phyloP scores from a whole-genome alignment of 2,888 invertebrate species.

The Pasiphila rectangulata region DNA sequence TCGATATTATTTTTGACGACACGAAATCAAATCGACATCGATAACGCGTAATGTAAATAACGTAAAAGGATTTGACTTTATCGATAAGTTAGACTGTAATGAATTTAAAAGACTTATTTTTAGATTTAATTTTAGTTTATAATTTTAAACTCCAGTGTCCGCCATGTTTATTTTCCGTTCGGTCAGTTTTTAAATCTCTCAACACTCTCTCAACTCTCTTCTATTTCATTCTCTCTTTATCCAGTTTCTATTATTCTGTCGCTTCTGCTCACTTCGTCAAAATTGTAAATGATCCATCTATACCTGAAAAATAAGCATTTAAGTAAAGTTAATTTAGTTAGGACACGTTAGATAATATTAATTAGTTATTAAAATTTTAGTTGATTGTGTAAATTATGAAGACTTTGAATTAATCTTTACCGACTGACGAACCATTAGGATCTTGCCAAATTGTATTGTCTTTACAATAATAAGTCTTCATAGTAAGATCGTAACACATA shows the following conservation, averaged over 20 bases:
- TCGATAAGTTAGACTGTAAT: slow-evolving; percentile 48
- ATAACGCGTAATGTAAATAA: slow-evolving; percentile 43
- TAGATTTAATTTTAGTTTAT: slow-evolving; percentile 45
- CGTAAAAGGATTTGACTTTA: slow-evolving; percentile 60
- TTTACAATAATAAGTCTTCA: slow-evolving; percentile 35
- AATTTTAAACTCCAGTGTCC: slow-evolving; percentile 43
- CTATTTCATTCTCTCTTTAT: slow-evolving; percentile 9
- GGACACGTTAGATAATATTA: slow-evolving; percentile 21
- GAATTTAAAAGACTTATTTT: slow-evolving; percentile 70
- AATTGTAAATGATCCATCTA: slow-evolving; percentile 23
- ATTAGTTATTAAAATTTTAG: slow-evolving; percentile 35
- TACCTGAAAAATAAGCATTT: slow-evolving; percentile 33
- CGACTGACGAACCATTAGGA: slow-evolving; percentile 60
- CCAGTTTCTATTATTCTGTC: slow-evolving; percentile 1
- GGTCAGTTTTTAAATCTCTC: not conserved
- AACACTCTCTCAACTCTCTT: not conserved
- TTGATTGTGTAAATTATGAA: slow-evolving; percentile 35
- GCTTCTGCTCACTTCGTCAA: not conserved
- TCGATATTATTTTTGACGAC: slow-evolving; percentile 16
- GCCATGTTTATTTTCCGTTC: slow-evolving; percentile 20
- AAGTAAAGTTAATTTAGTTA: slow-evolving; percentile 24
- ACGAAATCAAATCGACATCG: slow-evolving; percentile 29
- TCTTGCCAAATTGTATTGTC: slow-evolving; percentile 64
- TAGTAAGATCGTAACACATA: slow-evolving; percentile 31
- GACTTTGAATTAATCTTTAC: slow-evolving; percentile 46